Evolutionary conservation across 2,797 vertebrate species (phyloP), one percentile per base, ranked within the genome.

Genomic region (Tokudaia muenninki): DNA sequence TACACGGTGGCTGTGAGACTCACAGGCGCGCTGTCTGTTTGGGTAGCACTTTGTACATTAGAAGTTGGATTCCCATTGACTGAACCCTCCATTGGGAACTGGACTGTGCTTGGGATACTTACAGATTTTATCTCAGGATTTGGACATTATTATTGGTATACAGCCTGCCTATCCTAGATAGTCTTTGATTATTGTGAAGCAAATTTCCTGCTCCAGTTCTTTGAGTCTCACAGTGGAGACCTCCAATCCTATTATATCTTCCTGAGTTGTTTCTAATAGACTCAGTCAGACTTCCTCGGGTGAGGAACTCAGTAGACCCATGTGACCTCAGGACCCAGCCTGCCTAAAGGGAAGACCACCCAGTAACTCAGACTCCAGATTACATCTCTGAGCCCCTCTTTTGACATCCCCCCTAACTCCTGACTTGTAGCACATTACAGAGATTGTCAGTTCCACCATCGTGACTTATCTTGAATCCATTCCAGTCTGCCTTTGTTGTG

Each of bases 231-330:
- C 70, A 89, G 94, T 95, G 91, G 95, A 97, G 59, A 81, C 70
- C 63, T 94, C 80, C 87, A 98, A 96, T 97, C 80, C 92, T 88
- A 90, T 97, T 97, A 92, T 88, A 90, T 94, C 95, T 97, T 95
- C 90, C 92, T 50, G 79, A 96, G 63, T 96, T 92, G 75, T 92
- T 97, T 93, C 83, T 91, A 94, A 96, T 92, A 95, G 94, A 91
- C 67, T 67, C 21, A 93, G 59, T 87, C 89, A 88, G 41, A 29
- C 80, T 91, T 47, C 96, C 83, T 57, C 2, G 3, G 52, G 63
- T 77, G 13, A 91, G 82, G 72, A 91, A 61, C 63, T 89, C 90
- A 92, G 37, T 93, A 59, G 82, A 91, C 79, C 67, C 86, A 37
- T 61, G 34, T 92, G 97, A 97, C 80, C 94, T 90, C 61, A 65